Base-by-base conservation (phyloP, 2,888 invertebrate genomes). In the Eulithis prunata region DNA sequence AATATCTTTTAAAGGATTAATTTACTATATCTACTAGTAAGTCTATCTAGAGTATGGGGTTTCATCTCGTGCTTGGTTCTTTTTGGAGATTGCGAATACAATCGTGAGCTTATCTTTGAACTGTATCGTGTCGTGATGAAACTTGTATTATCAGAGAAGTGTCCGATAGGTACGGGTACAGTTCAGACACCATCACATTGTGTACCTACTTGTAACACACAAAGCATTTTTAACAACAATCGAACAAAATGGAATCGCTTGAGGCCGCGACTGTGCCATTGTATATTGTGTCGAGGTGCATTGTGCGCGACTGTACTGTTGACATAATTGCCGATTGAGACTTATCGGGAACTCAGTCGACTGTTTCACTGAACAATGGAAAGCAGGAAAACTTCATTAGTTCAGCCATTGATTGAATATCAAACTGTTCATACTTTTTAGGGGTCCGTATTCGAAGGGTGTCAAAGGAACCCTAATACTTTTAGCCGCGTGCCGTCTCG, bases 291-390 rank as follows among this genome's bases (percentile, higher is more conserved):
- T 55, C 45, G 53, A 8, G n/a, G 56, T 55, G 43, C 55, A 32
- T 49, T 41, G 64, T 58, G 58, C 46, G 62, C 47, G 57, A 49
- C 46, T 14, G 65, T 49, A 49, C 59, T 56, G 59, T 45, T 65
- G 53, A 56, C 64, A 54, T 57, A 55, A 68, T 59, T 47, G 64
- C 56, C 64, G 64, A 68, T 61, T 59, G 65, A 65, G 57, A 54
- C 38, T 65, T 61, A 61, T 57, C 57, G 66, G 53, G 54, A 54
- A 43, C 65, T 36, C 64, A 61, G 32, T 55, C 66, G 55, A 66
- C 58, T 62, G 62, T 62, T 62, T 58, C 66, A 66, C 45, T 58
- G 55, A 62, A 66, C 66, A 66, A 66, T 66, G 55, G 58, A 66
- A 62, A 66, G 62, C 56, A 54, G 62, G 66, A 62, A 62, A 66